Evolutionary conservation across 2,797 vertebrate genomes (phyloP), one percentile per base, ranked within the genome.

Genomic region (Manis pentadactyla): DNA sequence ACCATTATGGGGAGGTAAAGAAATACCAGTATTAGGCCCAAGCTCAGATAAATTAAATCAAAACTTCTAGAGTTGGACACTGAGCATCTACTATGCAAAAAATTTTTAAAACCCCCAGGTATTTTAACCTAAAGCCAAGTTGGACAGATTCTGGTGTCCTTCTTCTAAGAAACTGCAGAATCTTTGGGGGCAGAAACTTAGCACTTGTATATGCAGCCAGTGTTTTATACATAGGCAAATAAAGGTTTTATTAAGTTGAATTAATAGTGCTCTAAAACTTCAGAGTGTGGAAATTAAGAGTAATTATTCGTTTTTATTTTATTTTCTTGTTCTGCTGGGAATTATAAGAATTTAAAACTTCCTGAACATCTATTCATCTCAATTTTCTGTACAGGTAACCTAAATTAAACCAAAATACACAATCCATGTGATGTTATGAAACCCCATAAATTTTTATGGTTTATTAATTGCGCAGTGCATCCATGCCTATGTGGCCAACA

Each of bases 171-270:
- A 66, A 63, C 1, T 90, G 14, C 5, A 86, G 61, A 91, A 23
- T 83, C 15, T 42, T 59, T 31, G 21, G 51, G 17, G 51, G 1
- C 11, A 89, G 7, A 27, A 84, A 88, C 8, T 79, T 69, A 46
- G 49, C 19, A 39, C 11, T 84, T 85, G 66, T 57, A 93, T 88
- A 75, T 51, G 10, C 7, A 75, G 11, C 23, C 55, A 64, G 6
- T 84, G 1, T 21, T 96, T 94, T 77, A 7, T 27, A 86, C 4
- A 8, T 42, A 31, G 29, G 66, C 34, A 94, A 68, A 64, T 95
- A 74, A 77, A 75, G 7, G 1, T 34, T 91, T n/a, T 96, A 53
- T 71, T 82, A 75, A 94, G 61, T 29, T 69, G 34, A 92, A 82
- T 85, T 69, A 83, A 51, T 31, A 55, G 10, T 85, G 49, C 46